Evolutionary conservation across 2,888 invertebrate species (phyloP), one percentile per base, ranked within the genome.

Genomic region (Heteromyza rotundicornis): DNA sequence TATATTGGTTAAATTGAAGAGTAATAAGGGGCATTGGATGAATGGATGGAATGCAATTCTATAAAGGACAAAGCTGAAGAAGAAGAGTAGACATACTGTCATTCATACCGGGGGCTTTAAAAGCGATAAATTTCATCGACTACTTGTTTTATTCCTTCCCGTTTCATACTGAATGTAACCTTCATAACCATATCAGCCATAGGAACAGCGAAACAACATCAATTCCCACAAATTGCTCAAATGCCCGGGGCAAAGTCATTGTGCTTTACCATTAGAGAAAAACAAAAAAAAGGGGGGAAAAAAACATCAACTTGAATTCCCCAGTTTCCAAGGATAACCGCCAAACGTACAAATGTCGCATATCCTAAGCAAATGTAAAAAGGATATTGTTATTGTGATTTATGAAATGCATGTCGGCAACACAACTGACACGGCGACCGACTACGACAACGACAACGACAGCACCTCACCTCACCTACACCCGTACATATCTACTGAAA

Each of bases 371-470:
- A 47, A 47, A 19, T 19, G 47, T 47, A 20, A 19, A 47, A 47
- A 47, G 20, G 40, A 47, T 19, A 47, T 19, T 47, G 19, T 47
- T 47, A 19, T 47, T 47, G 47, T 47, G 47, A 47, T 47, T 47
- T 47, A 47, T 47, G 47, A 47, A 47, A 7, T 47, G 20, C 20
- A 47, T 47, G 20, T 40, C 40, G 40, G 40, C 40, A n/a, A 40
- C 3, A 40, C 40, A 40, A 40, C 12, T 20, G 47, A 47, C 17
- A 47, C 17, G 19, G 14, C 20, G 17, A 32, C 7, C 32, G 32
- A 32, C 32, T 32, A 12, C 12, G 12, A 12, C 32, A 32, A 32
- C 32, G 12, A 32, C 32, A 32, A 32, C 12, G 32, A 12, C 32
- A 32, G 32, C 32, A 12, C 5, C 32, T 32, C 32, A 32, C 32